phyloP scores from a whole-genome alignment of 2,797 vertebrate species.

The Gymnothorax reevesii region DNA sequence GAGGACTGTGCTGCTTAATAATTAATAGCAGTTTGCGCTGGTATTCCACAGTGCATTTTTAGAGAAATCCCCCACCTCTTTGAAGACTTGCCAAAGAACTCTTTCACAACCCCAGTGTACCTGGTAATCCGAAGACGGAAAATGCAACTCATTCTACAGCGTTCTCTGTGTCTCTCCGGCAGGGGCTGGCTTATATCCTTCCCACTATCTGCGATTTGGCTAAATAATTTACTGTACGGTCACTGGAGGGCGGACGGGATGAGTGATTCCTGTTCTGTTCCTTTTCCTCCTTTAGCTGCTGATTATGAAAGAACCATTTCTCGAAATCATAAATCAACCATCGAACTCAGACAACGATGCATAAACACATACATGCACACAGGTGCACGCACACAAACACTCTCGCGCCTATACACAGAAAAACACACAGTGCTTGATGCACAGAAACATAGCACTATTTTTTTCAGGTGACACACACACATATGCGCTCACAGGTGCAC shows the following conservation, averaged over 20 bases:
- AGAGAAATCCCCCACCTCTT: background rate
- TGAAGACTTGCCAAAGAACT: background rate
- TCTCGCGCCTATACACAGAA: background rate
- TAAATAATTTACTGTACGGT: conserved; percentile 47
- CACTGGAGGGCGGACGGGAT: conserved; percentile 43
- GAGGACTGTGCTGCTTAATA: too few species aligned
- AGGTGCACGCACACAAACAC: background rate
- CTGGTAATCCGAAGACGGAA: background rate
- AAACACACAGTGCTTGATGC: background rate
- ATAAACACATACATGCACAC: background rate
- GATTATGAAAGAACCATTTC: conserved; percentile 3
- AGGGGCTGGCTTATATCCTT: conserved; percentile 48
- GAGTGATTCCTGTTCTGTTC: conserved; percentile 33
- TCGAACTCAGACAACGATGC: background rate
- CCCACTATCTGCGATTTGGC: conserved; percentile 40
- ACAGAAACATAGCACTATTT: too few species aligned
- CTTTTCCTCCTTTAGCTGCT: background rate
- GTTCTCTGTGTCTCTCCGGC: conserved; percentile 28
- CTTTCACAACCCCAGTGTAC: background rate
- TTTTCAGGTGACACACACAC: background rate
- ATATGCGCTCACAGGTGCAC: background rate
- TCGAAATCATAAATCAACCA: background rate
- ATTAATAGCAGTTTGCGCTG: too few species aligned
- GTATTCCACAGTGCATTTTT: too few species aligned
- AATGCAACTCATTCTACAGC: conserved; percentile 27